phyloP scores from a whole-genome alignment of 2,797 vertebrate species.

The Menidia menidia region DNA sequence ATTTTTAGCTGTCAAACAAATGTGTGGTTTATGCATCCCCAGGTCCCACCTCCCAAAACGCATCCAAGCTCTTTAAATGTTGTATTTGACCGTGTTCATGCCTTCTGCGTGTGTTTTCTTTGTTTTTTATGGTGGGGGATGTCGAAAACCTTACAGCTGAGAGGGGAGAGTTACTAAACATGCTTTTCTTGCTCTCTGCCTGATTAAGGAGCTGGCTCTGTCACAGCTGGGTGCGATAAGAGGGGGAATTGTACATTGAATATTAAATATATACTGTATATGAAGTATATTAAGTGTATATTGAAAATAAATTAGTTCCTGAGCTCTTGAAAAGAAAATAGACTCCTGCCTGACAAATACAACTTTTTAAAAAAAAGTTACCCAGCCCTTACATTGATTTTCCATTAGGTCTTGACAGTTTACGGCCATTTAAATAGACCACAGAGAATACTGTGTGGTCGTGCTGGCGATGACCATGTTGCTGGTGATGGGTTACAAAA shows the following conservation, averaged over 20 bases:
- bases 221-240: conserved; percentile 7
- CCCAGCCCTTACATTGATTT: not conserved
- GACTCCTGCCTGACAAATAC: not conserved
- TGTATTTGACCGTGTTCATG: conserved; percentile 65
- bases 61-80: conserved; percentile 80
- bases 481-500: not conserved
- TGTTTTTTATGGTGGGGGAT: conserved; percentile 41
- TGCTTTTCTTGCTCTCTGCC: conserved; percentile 24
- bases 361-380: conserved; percentile 1
- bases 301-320: not conserved
- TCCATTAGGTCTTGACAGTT: not conserved
- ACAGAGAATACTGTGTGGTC: not conserved
- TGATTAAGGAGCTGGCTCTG: conserved; percentile 27
- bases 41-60: conserved; percentile 27
- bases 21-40: conserved; percentile 48
- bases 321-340: not conserved
- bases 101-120: conserved; percentile 17
- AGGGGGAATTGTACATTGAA: conserved; percentile 9
- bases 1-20: conserved; percentile 67
- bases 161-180: conserved; percentile 14
- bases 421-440: not conserved
- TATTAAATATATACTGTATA: conserved; percentile 8
- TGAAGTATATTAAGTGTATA: conserved; percentile 2
- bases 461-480: not conserved
- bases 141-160: conserved; percentile 45